Evolutionary conservation across 1,140 invertebrate genomes (phyloP).

Genomic region (Heliconius hewitsoni): DNA sequence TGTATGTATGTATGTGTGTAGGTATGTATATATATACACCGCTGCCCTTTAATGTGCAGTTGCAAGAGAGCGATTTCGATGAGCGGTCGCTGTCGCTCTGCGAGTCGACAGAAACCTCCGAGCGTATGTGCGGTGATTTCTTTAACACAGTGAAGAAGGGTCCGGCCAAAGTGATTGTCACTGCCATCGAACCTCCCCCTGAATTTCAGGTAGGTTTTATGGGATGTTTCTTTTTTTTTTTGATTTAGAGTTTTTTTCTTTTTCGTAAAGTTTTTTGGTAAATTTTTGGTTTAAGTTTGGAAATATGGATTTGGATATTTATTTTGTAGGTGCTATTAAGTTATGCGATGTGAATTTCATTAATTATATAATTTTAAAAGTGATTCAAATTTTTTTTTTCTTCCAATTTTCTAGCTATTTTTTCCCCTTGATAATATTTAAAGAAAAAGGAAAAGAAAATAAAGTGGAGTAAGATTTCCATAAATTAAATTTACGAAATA

Average conservation of each 20-base stretch:
- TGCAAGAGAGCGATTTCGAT: slow-evolving; percentile 81
- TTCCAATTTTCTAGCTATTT: background rate
- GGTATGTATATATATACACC: slow-evolving; percentile 22
- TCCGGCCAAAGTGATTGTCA: slow-evolving; percentile 80
- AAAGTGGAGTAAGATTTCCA: background rate
- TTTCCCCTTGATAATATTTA: background rate
- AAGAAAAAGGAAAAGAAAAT: background rate
- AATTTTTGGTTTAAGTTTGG: background rate
- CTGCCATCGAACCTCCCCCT: slow-evolving; percentile 88
- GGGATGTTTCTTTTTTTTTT: background rate
- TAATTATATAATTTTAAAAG: too few relatives aligned
- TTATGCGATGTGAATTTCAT: background rate
- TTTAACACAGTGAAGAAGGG: slow-evolving; percentile 91
- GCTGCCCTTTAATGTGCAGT: slow-evolving; percentile 55
- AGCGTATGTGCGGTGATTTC: slow-evolving; percentile 88
- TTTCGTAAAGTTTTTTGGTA: background rate
- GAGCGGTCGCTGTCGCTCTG: slow-evolving; percentile 77
- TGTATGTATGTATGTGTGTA: background rate
- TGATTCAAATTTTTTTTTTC: background rate
- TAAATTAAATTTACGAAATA: too few relatives aligned
- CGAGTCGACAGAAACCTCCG: slow-evolving; percentile 74
- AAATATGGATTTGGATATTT: background rate
- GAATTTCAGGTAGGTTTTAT: slow-evolving; percentile 86
- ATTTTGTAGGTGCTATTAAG: background rate
- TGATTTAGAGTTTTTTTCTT: background rate